Evolutionary conservation across 2,888 invertebrate genomes (phyloP).

Genomic region (Drosophila rubida): DNA sequence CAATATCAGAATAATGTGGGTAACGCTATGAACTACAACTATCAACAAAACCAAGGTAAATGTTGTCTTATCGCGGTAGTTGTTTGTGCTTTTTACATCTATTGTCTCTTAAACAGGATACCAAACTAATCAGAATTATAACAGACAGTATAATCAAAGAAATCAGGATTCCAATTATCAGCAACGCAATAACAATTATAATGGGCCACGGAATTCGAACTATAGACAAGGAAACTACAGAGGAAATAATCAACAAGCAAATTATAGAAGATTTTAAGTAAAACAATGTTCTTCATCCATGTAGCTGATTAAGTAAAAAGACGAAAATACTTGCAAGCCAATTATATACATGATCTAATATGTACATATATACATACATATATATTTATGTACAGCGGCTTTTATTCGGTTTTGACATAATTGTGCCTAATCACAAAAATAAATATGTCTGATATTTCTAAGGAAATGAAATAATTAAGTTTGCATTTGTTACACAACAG

Average conservation of each 20-base stretch:
- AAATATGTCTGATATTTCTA: slow-evolving; percentile 2
- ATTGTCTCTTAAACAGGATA: slow-evolving; percentile 20
- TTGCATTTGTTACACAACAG: neutral
- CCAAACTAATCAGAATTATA: slow-evolving; percentile 35
- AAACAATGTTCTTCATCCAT: neutral
- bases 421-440: slow-evolving; percentile 1
- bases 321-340: slow-evolving; percentile 4
- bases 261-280: slow-evolving; percentile 49
- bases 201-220: slow-evolving; percentile 37
- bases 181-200: slow-evolving; percentile 31
- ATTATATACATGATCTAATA: neutral
- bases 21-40: slow-evolving; percentile 50
- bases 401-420: slow-evolving; percentile 9
- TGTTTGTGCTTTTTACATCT: slow-evolving; percentile 6
- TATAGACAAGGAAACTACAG: slow-evolving; percentile 24
- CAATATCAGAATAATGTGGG: slow-evolving; percentile 85
- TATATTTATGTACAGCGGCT: slow-evolving; percentile 2
- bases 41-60: slow-evolving; percentile 40
- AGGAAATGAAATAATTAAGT: neutral
- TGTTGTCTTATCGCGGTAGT: neutral
- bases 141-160: slow-evolving; percentile 39
- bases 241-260: slow-evolving; percentile 47
- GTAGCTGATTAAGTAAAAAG: neutral
- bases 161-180: slow-evolving; percentile 43
- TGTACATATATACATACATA: neutral